phyloP scores from a whole-genome alignment of 2,797 vertebrate species.

The Lagocephalus sceleratus region DNA sequence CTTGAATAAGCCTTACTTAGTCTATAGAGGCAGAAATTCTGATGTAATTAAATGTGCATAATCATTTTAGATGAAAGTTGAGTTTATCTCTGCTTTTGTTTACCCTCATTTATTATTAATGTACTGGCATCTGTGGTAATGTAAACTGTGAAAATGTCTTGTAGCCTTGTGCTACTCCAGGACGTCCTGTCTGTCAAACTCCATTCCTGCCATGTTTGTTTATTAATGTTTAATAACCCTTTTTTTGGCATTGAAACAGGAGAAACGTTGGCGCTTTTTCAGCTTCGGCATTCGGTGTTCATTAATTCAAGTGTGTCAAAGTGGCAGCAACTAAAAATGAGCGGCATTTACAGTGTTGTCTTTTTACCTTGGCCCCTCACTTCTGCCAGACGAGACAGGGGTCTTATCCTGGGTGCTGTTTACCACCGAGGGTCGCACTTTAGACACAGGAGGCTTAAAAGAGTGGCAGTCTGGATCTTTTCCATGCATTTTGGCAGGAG shows the following conservation, averaged over 20 bases:
- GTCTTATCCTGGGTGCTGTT: slow-evolving; percentile 19
- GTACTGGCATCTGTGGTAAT: not conserved
- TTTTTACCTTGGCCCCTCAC: slow-evolving; percentile 42
- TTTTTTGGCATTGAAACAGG: slow-evolving; percentile 8
- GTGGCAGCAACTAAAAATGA: slow-evolving; percentile 12
- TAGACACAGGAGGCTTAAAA: slow-evolving; percentile 58
- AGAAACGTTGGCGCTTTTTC: slow-evolving; percentile 9
- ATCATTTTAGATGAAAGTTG: not conserved
- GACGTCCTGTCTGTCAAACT: not conserved
- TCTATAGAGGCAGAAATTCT: not conserved
- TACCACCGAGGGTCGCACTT: slow-evolving; percentile 61
- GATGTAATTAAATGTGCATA: not conserved
- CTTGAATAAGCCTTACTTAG: not conserved
- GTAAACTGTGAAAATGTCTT: not conserved
- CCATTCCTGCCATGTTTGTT: not conserved
- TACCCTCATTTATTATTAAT: slow-evolving; percentile 18
- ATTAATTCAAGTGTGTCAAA: slow-evolving; percentile 7
- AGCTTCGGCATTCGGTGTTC: slow-evolving; percentile 10
- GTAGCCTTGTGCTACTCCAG: slow-evolving; percentile 1
- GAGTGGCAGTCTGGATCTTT: slow-evolving; percentile 25
- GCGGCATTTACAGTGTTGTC: not conserved
- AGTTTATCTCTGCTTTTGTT: slow-evolving; percentile 1
- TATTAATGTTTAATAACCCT: slow-evolving; percentile 5
- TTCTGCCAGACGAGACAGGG: slow-evolving; percentile 5
- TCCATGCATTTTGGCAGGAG: slow-evolving; percentile 30